These are phyloP conservation scores for Notarius quadriscutis DNA, from an alignment of 2,113 vertebrate genomes.

Conservation along the genomic window DNA sequence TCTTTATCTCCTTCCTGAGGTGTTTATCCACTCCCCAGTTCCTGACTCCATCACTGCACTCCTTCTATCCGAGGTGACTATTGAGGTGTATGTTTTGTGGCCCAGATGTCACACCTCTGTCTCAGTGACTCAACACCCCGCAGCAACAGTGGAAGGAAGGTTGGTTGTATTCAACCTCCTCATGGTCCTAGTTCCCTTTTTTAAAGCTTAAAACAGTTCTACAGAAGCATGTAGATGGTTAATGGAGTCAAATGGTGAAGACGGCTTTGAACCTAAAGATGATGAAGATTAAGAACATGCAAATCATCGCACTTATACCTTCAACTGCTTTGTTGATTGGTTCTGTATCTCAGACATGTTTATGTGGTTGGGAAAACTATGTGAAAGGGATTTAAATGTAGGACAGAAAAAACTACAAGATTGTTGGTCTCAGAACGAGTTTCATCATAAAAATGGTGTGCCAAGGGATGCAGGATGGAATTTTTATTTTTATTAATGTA, in stretches of 20 bases:
- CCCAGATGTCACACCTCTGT: constrained; percentile 11
- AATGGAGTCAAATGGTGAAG: not conserved
- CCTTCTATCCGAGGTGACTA: not conserved
- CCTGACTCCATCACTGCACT: constrained; percentile 2
- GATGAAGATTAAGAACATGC: not conserved
- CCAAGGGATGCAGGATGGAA: not conserved
- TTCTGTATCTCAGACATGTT: not conserved
- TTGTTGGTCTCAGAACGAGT: not conserved
- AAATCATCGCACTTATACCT: not conserved
- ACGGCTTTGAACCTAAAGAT: not conserved
- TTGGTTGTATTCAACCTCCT: not conserved
- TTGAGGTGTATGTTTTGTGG: constrained; percentile 10
- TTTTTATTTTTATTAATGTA: not conserved
- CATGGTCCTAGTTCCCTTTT: constrained; percentile 39
- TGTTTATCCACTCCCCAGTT: not conserved
- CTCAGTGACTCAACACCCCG: constrained; percentile 46
- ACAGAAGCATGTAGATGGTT: not conserved
- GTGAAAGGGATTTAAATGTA: not conserved
- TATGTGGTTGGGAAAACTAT: not conserved
- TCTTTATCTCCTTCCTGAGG: not conserved
- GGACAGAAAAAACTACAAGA: not conserved
- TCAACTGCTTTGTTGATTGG: not conserved
- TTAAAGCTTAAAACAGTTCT: not conserved
- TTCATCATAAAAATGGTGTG: not conserved
- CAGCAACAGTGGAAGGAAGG: constrained; percentile 33